Percentiles rank a stretch among this genome's conserved stretches.
These are phyloP conservation scores for Stenurella melanura DNA, from an alignment of 2,888 invertebrate species.

Conservation along the genomic window DNA sequence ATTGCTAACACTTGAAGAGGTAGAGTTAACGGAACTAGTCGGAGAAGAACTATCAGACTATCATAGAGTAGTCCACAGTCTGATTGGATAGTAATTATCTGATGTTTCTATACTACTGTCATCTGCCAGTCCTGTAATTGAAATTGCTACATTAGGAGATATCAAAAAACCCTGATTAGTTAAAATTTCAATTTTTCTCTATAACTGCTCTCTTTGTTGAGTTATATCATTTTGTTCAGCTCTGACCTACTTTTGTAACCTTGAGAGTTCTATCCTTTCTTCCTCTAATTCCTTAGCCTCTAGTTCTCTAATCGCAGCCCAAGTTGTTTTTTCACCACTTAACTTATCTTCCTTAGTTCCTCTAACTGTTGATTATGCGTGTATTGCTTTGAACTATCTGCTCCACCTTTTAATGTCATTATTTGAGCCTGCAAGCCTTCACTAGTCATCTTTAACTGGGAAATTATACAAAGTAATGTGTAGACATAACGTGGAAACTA, in stretches of 20 bases:
- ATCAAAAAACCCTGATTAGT: slow-evolving; percentile 84
- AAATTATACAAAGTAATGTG: slow-evolving; percentile 89
- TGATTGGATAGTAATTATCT: slow-evolving; percentile 71
- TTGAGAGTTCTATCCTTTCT: slow-evolving; percentile 82
- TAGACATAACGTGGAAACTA: slow-evolving; percentile 91
- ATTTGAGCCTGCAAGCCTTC: slow-evolving; percentile 89
- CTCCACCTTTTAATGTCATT: slow-evolving; percentile 78
- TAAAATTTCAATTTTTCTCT: slow-evolving; percentile 89
- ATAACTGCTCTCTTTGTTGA: slow-evolving; percentile 93
- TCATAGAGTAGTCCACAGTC: too few relatives aligned
- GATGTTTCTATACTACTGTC: slow-evolving; percentile 71
- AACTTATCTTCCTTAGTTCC: slow-evolving; percentile 90
- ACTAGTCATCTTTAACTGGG: slow-evolving; percentile 92
- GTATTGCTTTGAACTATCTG: slow-evolving; percentile 74
- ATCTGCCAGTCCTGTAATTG: slow-evolving; percentile 72
- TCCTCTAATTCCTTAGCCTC: slow-evolving; percentile 80
- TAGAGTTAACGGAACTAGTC: slow-evolving; percentile 62
- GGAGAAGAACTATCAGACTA: slow-evolving; percentile 71
- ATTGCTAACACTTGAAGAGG: slow-evolving; percentile 55
- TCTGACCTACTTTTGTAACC: slow-evolving; percentile 78
- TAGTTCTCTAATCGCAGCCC: slow-evolving; percentile 83
- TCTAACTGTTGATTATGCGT: slow-evolving; percentile 94
- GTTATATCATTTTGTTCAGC: slow-evolving; percentile 90
- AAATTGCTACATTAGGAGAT: slow-evolving; percentile 77
- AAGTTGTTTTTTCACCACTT: slow-evolving; percentile 85